Conservation (phyloP, 1,140 invertebrate species). For the Pteromalus puparum region DNA sequence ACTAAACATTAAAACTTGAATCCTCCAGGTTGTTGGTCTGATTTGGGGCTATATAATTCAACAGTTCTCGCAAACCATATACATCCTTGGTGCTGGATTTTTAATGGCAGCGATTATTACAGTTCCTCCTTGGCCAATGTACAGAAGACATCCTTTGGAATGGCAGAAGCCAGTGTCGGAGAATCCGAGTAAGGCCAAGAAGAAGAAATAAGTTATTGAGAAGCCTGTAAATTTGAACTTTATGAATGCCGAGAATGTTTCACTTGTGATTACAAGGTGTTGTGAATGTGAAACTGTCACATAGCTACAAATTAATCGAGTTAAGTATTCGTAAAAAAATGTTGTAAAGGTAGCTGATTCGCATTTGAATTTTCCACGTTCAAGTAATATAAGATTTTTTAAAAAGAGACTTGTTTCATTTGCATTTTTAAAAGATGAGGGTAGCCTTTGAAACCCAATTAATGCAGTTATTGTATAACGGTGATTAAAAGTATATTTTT, state of each 20-base stretch:
- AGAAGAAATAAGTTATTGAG: constrained; percentile 44
- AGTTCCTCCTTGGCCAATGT: constrained; percentile 96
- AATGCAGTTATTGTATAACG: background rate
- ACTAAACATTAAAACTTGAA: constrained; percentile 54
- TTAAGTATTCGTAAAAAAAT: background rate
- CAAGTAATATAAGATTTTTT: background rate
- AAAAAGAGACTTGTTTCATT: no score
- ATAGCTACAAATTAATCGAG: background rate
- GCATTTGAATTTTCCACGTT: background rate
- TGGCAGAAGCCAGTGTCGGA: constrained; percentile 87
- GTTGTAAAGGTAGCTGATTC: background rate
- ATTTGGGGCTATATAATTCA: constrained; percentile 96
- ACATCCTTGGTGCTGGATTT: constrained; percentile 94
- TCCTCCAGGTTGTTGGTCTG: constrained; percentile 84
- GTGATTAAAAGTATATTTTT: background rate
- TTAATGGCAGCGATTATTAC: constrained; percentile 88
- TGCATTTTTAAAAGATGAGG: no score
- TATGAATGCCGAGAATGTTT: constrained; percentile 12
- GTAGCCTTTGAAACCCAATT: background rate
- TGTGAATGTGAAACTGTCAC: background rate
- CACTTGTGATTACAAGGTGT: background rate
- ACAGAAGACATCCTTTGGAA: constrained; percentile 88
- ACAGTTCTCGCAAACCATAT: constrained; percentile 96
- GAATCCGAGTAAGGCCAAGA: constrained; percentile 39
- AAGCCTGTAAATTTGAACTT: constrained; percentile 8